phyloP scores from a whole-genome alignment of 2,797 vertebrate species.

The Australoheros facetus region DNA sequence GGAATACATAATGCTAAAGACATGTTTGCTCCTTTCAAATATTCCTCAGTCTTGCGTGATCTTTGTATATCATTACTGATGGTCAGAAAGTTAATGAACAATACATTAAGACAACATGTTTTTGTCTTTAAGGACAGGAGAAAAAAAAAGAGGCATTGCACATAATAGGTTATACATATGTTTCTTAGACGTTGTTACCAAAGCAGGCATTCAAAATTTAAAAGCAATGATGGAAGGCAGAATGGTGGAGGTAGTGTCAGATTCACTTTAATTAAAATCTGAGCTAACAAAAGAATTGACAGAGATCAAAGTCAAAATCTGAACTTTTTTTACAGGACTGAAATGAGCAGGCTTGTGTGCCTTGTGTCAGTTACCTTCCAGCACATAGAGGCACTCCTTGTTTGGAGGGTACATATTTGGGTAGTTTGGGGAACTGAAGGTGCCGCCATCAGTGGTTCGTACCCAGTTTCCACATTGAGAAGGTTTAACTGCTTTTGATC shows the following conservation, averaged over 20 bases:
- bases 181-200: too few species aligned
- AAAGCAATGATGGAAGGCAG: neutral
- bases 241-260: neutral
- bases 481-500: conserved; percentile 43
- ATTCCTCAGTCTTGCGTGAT: neutral
- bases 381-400: conserved; percentile 92
- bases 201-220: too few species aligned
- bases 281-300: neutral
- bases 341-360: neutral
- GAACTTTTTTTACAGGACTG: neutral
- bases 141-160: neutral
- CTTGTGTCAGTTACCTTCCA: conserved; percentile 87
- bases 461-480: conserved; percentile 90
- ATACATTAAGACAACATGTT: neutral
- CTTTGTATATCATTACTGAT: neutral
- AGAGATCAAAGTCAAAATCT: neutral
- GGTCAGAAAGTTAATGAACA: conserved; percentile 6
- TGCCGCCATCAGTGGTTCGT: conserved; percentile 89
- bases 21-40: neutral
- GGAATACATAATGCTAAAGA: neutral
- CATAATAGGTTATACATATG: neutral
- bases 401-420: conserved; percentile 92
- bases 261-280: neutral
- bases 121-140: neutral
- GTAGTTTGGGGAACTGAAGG: conserved; percentile 93